phyloP scores from a whole-genome alignment of 2,888 invertebrate species.

The Drosophila cognata region DNA sequence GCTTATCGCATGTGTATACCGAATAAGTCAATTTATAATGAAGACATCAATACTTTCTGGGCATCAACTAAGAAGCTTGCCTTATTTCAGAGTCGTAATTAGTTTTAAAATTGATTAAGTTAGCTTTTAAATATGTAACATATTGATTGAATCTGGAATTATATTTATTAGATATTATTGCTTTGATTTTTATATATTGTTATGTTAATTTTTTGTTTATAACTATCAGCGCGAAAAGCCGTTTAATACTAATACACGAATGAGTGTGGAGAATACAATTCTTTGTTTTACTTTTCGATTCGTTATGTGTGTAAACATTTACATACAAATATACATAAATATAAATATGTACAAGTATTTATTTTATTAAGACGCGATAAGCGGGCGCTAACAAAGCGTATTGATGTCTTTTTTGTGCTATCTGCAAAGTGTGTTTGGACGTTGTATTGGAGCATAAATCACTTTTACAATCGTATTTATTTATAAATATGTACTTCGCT shows the following conservation, averaged over 20 bases:
- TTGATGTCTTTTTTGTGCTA: conserved; percentile 35
- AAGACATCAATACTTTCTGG: neutral
- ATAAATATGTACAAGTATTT: conserved; percentile 5
- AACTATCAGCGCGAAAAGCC: conserved; percentile 49
- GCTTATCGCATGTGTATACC: neutral
- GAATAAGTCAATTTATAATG: neutral
- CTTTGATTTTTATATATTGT: conserved; percentile 12
- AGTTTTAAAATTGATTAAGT: neutral
- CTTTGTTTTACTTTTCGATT: conserved; percentile 67
- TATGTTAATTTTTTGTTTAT: conserved; percentile 8
- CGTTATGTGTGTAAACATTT: conserved; percentile 17
- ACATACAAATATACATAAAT: conserved; percentile 18
- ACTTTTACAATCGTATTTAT: conserved; percentile 30
- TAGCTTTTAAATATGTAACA: conserved; percentile 8
- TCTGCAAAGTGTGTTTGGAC: conserved; percentile 27
- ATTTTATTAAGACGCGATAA: conserved; percentile 49
- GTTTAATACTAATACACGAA: conserved; percentile 9
- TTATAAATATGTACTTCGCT: conserved; percentile 6
- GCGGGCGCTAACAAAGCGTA: conserved; percentile 24
- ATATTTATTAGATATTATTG: conserved; percentile 37
- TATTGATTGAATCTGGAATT: conserved; percentile 21
- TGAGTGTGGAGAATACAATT: conserved; percentile 44
- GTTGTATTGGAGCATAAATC: conserved; percentile 57
- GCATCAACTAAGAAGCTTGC: neutral
- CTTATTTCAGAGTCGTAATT: conserved; percentile 10